phyloP scores from a whole-genome alignment of 2,888 invertebrate genomes.

The Epinotia bilunana region DNA sequence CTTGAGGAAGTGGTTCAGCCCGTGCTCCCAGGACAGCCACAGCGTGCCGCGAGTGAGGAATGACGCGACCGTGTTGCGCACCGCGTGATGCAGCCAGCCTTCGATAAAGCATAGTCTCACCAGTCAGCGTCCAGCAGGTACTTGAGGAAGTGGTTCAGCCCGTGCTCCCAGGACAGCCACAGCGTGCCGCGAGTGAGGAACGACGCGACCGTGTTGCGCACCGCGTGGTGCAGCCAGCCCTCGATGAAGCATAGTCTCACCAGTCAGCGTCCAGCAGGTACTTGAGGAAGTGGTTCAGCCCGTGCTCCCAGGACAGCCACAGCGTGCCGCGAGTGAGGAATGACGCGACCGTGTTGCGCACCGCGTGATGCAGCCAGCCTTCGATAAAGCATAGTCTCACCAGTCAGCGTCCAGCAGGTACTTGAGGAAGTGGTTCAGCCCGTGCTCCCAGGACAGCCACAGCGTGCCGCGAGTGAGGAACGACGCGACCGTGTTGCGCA shows the following conservation, averaged over 20 bases:
- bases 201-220: conserved; percentile 88
- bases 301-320: conserved; percentile 90
- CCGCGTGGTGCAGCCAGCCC: conserved; percentile 90
- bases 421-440: too few relatives aligned
- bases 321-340: conserved; percentile 87
- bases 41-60: conserved; percentile 90
- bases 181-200: conserved; percentile 90
- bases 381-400: neutral
- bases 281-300: conserved; percentile 86
- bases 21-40: conserved; percentile 90
- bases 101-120: conserved; percentile 75
- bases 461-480: too few relatives aligned
- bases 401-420: too few relatives aligned
- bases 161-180: conserved; percentile 90
- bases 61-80: conserved; percentile 88
- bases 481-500: too few relatives aligned
- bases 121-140: conserved; percentile 90
- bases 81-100: conserved; percentile 90
- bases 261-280: conserved; percentile 90
- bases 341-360: conserved; percentile 67
- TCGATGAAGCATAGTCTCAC: conserved; percentile 79
- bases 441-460: too few relatives aligned
- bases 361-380: neutral
- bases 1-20: conserved; percentile 87
- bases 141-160: conserved; percentile 86